Base-by-base conservation (phyloP, 92 coral and sea anemone genomes). In the Phymanthus crucifer region DNA sequence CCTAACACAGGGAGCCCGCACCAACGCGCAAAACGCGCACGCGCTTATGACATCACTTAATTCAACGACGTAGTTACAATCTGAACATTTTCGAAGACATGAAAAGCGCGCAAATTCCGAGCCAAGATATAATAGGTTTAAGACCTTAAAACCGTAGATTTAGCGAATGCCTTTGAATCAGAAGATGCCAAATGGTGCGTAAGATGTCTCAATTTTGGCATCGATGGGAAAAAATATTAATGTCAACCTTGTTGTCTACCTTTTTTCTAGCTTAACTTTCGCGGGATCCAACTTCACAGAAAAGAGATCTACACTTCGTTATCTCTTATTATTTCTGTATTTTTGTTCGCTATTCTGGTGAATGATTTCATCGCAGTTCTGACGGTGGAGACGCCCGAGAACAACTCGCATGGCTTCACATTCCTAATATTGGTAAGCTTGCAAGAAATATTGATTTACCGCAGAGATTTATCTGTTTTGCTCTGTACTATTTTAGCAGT, bases 381-480 rank as follows among this genome's bases (percentile, higher is more conserved):
- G 11, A 76, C 83, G 66, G 86, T 87, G 50, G 99, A 95, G 78
- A 90, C 92, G 89, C 99, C 99, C 2, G 99, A 95, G 87, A 86
- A 90, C 32, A 90, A 94, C 74, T 93, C 99, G 3, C 97, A 93
- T 52, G 83, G 88, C 31, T 87, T 93, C 75, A 95, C 99, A 11
- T 84, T 93, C 50, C 74, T 93, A 23, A 47, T 95, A 32, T 73
- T 95, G 92, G 99, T 95, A 75, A 84, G 97, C 84, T 7, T 24
- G 1, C 34, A 19, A 54, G n/a, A 19, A 5, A 4, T 29, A 61
- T 1, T 24, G 6, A n/a, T n/a, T n/a, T n/a, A n/a, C n/a, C n/a
- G n/a, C n/a, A n/a, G n/a, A n/a, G n/a, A n/a, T n/a, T n/a, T n/a
- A n/a, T n/a, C n/a, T 48, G 4, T 11, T 23, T 9, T 5, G 6